Base-by-base conservation (phyloP, 2,888 invertebrate genomes). In the Amaurobius ferox region DNA sequence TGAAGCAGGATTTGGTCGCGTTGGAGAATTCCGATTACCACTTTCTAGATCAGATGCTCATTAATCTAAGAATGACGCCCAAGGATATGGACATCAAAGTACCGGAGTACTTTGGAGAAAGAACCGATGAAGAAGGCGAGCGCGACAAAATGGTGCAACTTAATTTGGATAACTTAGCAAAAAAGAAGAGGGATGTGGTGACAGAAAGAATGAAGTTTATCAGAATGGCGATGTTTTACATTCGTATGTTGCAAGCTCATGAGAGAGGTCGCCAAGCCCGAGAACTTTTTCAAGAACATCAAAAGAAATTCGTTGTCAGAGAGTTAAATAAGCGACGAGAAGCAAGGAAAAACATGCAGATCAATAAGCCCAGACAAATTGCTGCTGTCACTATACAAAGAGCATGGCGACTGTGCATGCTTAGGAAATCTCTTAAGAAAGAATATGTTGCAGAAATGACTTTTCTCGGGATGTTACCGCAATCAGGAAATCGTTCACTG, bases 61-160 rank as follows among this genome's bases (percentile, higher is more conserved):
- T 85, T 16, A 44, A 67, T 7, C 29, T 85, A 39, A 71, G 16
- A 19, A 35, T 85, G 72, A 7, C 32, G 11, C 77, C 77, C 1
- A 7, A 28, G 9, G 83, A 85, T 7, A 71, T 72, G 77, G 77
- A 85, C 11, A 39, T 85, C 0, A 77, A 66, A 55, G 72, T 85
- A 16, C 77, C 83, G 1, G 83, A 78, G n/a, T 85, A 78, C 29
- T 35, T 66, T 19, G 19, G 23, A 23, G 32, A 66, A 0, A 1
- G 1, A 0, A 23, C 26, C 1, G 48, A 48, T 13, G 76, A 64
- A 7, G 19, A 28, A 19, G 7, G 1, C 9, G 30, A 62, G 1
- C 44, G 35, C 5, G 76, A 29, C 29, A 28, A 19, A 7, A 29
- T 72, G 3, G 70, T 70, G 0, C 28, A 64, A 29, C 29, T 77